phyloP scores from a whole-genome alignment of 2,888 invertebrate genomes.

The Tuta absoluta region DNA sequence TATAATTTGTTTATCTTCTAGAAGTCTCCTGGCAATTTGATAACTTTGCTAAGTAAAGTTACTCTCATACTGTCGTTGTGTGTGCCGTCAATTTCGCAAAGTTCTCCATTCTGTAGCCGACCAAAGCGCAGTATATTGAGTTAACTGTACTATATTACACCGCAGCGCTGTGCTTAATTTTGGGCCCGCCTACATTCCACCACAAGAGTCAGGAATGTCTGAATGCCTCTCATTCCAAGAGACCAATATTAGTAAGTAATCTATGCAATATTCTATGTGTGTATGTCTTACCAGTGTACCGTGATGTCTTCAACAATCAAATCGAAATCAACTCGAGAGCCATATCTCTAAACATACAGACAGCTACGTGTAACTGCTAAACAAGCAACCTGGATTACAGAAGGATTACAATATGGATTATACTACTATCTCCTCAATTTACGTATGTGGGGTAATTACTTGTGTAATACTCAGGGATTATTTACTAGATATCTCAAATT shows the following conservation, averaged over 20 bases:
- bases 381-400: conserved; percentile 28
- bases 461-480: background rate
- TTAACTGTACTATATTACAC: conserved; percentile 28
- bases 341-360: background rate
- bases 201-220: conserved; percentile 59
- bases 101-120: conserved; percentile 1
- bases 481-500: background rate
- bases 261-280: background rate
- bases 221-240: conserved; percentile 44
- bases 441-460: conserved; percentile 21
- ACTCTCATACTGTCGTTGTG: conserved; percentile 11
- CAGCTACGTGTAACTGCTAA: background rate
- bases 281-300: background rate
- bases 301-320: conserved; percentile 2
- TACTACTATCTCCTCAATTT: conserved; percentile 32
- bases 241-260: conserved; percentile 25
- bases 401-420: conserved; percentile 33
- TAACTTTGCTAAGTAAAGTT: conserved; percentile 8
- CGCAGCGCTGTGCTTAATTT: conserved; percentile 45
- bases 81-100: conserved; percentile 4
- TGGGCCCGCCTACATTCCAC: conserved; percentile 64
- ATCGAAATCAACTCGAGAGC: background rate
- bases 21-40: background rate
- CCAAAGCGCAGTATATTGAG: conserved; percentile 11
- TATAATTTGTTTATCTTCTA: conserved; percentile 8